phyloP scores from a whole-genome alignment of 1,140 invertebrate genomes.

The Piezodorus guildinii region DNA sequence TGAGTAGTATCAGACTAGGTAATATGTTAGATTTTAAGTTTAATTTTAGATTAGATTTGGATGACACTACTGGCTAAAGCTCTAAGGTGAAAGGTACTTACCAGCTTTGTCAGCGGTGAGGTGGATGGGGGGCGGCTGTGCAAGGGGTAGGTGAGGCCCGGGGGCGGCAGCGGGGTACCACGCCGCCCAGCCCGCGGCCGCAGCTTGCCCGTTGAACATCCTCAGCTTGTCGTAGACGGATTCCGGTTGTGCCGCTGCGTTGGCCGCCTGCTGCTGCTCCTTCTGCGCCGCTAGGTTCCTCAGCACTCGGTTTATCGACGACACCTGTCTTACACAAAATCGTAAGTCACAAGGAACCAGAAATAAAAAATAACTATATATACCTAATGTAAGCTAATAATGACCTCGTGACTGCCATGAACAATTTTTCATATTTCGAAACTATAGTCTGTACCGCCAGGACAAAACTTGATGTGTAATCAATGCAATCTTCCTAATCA shows the following conservation, averaged over 20 bases:
- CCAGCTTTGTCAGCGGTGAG: conserved; percentile 17
- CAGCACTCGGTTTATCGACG: conserved; percentile 96
- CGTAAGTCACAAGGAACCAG: too few species aligned
- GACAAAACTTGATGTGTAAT: too few species aligned
- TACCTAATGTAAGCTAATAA: too few species aligned
- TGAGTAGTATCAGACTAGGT: too few species aligned
- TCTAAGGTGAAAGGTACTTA: background rate
- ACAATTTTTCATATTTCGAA: too few species aligned
- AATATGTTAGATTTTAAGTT: too few species aligned
- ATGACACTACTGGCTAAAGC: too few species aligned
- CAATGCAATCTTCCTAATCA: too few species aligned
- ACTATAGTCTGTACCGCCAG: too few species aligned
- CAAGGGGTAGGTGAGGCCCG: conserved; percentile 23
- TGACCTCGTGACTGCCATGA: too few species aligned
- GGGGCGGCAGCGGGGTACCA: conserved; percentile 23
- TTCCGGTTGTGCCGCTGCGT: conserved; percentile 39
- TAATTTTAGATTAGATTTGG: too few species aligned
- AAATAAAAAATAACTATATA: too few species aligned
- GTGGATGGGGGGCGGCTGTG: conserved; percentile 15
- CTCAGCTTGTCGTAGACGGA: conserved; percentile 75
- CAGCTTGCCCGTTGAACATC: conserved; percentile 65
- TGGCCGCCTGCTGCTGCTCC: conserved; percentile 47
- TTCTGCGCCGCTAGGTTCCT: conserved; percentile 87
- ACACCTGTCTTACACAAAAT: conserved; percentile 54
- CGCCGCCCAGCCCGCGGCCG: conserved; percentile 32